Percentiles rank a stretch among this genome's conserved stretches.
Conservation (phyloP, 2,888 invertebrate species). For the Auanema sp. region DNA sequence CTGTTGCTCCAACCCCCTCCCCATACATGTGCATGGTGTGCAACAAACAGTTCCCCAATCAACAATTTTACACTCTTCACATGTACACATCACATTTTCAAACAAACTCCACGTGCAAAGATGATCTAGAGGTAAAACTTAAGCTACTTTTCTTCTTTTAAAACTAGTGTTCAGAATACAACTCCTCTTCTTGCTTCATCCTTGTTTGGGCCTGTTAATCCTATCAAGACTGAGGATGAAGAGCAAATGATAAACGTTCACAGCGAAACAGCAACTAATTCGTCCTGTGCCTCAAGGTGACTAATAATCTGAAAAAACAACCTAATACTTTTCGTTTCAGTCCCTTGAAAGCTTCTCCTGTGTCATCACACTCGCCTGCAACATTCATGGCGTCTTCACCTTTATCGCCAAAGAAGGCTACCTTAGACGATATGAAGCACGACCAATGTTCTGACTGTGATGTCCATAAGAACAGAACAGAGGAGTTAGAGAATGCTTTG, state of each 20-base stretch:
- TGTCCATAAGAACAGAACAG: constrained; percentile 24
- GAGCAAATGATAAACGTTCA: constrained; percentile 22
- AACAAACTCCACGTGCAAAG: not conserved
- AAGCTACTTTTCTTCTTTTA: no score
- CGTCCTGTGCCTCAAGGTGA: constrained; percentile 51
- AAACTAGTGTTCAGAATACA: no score
- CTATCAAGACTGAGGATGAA: constrained; percentile 22
- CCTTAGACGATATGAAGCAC: constrained; percentile 6
- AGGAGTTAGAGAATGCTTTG: constrained; percentile 34
- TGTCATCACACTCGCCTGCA: constrained; percentile 16
- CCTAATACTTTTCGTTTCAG: constrained; percentile 20
- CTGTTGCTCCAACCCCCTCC: constrained; percentile 12
- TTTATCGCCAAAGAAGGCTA: constrained; percentile 1
- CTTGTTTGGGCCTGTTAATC: not conserved
- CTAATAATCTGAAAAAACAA: not conserved
- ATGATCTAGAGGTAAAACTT: not conserved
- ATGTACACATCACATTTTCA: constrained; percentile 30
- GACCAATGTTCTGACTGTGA: constrained; percentile 34
- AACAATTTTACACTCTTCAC: constrained; percentile 35
- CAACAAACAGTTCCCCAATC: constrained; percentile 30
- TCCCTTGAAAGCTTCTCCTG: constrained; percentile 43
- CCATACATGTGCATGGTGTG: constrained; percentile 43
- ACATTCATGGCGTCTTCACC: constrained; percentile 8
- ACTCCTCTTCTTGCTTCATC: not conserved
- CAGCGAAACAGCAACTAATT: constrained; percentile 44